These are phyloP conservation scores for Notamacropus eugenii DNA, from an alignment of 2,797 vertebrate genomes.

Conservation along the genomic window DNA sequence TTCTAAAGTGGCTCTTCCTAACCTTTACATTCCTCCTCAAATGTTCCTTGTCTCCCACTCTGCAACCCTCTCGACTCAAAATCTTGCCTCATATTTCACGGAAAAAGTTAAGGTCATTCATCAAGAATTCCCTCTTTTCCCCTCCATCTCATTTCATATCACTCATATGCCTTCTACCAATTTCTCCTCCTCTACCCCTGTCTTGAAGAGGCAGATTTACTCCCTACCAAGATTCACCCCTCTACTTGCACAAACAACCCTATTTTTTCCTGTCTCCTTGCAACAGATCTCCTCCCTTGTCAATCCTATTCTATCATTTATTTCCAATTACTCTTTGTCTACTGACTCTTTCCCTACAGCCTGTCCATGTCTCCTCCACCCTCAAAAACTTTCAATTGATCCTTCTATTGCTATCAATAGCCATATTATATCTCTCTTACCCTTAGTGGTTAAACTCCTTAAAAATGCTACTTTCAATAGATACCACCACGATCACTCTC, in stretches of 20 bases:
- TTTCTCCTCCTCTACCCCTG: not conserved
- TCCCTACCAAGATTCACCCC: not conserved
- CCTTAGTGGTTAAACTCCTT: not conserved
- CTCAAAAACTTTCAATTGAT: not conserved
- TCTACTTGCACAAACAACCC: not conserved
- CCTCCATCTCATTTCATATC: not conserved
- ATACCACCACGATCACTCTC: not conserved
- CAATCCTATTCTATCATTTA: not conserved
- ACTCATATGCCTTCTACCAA: not conserved
- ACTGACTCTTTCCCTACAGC: not conserved
- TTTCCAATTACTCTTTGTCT: not conserved
- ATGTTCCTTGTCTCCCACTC: not conserved
- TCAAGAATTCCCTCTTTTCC: not conserved
- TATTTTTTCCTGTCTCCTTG: not conserved
- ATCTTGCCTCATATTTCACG: not conserved
- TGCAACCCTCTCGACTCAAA: not conserved
- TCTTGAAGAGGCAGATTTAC: not conserved
- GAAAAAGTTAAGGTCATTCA: not conserved
- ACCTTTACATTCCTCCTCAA: not conserved
- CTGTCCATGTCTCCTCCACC: not conserved
- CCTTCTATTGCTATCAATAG: not conserved
- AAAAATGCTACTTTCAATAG: not conserved
- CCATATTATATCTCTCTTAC: not conserved
- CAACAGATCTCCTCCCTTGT: not conserved
- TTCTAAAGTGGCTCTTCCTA: not conserved